Conservation (phyloP, 2,113 vertebrate species). For the Chrysemys picta region DNA sequence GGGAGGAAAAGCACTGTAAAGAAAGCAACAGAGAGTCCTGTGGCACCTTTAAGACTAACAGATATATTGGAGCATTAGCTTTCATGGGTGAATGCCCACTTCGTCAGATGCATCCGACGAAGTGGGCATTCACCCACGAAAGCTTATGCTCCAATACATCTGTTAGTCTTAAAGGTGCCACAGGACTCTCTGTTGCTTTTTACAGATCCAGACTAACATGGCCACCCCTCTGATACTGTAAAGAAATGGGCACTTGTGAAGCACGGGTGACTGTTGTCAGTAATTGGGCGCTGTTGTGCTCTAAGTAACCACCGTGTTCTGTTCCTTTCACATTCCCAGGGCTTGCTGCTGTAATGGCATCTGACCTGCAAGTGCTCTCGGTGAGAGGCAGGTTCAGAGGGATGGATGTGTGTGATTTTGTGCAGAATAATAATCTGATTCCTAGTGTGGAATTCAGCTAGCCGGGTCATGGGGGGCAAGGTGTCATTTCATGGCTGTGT, state of each 20-base stretch:
- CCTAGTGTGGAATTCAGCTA: too few relatives aligned
- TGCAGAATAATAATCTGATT: background rate
- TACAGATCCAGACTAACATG: too few relatives aligned
- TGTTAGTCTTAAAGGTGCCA: too few relatives aligned
- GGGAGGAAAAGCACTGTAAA: background rate
- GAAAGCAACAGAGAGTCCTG: background rate
- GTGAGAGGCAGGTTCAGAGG: background rate
- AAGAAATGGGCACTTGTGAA: background rate
- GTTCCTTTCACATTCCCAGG: background rate
- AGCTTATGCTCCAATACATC: too few relatives aligned
- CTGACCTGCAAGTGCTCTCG: background rate
- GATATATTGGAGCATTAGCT: too few relatives aligned
- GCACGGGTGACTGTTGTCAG: background rate
- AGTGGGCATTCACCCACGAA: too few relatives aligned
- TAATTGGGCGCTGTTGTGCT: background rate
- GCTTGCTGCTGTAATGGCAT: background rate
- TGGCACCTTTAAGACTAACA: too few relatives aligned
- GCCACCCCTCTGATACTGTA: background rate
- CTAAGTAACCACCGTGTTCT: background rate
- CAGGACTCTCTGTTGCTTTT: too few relatives aligned
- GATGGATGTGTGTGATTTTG: background rate
- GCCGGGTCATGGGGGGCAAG: rapidly evolving
- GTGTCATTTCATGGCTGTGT: background rate
- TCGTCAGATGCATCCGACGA: too few relatives aligned
- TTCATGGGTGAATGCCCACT: too few relatives aligned